A percentile compares a stretch with the other conserved stretches of the same genome.
Evolutionary conservation across 2,113 vertebrate genomes (phyloP).

Genomic region (Cynocephalus volans): DNA sequence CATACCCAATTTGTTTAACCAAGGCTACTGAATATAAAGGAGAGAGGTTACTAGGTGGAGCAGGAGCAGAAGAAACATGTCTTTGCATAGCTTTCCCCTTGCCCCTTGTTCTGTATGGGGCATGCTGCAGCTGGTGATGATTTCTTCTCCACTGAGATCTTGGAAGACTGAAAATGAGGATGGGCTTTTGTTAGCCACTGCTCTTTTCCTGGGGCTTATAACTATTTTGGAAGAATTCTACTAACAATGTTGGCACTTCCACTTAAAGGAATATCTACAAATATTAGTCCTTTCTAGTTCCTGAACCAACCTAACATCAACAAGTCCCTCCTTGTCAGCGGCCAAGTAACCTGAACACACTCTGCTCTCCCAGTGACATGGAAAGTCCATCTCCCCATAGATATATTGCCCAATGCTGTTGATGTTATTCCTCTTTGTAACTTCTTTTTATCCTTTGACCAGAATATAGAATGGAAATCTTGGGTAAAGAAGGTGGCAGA

Average conservation of each 20-base stretch:
- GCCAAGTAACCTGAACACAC: neutral
- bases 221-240: neutral
- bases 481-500: neutral
- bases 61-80: neutral
- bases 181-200: neutral
- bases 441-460: neutral
- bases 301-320: neutral
- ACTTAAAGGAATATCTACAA: neutral
- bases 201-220: neutral
- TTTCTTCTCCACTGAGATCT: slow-evolving; percentile 24
- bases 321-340: neutral
- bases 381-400: neutral
- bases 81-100: neutral
- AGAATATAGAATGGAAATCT: neutral
- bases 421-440: neutral
- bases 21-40: neutral
- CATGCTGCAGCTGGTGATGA: neutral
- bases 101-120: neutral
- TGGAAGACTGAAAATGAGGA: neutral
- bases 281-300: neutral
- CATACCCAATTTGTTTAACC: neutral
- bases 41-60: neutral
- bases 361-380: neutral
- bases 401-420: neutral
- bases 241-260: neutral